Evolutionary conservation across 2,888 invertebrate genomes (phyloP).

Genomic region (Caenorhabditis plicata): DNA sequence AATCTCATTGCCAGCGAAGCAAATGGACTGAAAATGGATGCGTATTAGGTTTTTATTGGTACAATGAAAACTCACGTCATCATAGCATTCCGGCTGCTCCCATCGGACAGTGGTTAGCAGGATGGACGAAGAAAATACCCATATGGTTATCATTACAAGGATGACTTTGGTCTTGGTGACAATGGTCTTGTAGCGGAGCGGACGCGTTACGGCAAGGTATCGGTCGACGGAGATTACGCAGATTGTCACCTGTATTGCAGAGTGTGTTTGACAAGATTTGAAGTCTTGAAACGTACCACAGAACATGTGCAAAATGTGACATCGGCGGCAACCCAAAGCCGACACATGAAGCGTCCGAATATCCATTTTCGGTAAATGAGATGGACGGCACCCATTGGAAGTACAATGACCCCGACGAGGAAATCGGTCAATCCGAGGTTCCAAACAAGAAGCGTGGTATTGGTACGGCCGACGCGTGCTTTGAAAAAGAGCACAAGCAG

Average conservation of each 20-base stretch:
- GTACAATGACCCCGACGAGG: conserved; percentile 64
- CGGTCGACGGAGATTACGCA: conserved; percentile 69
- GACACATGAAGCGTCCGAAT: conserved; percentile 71
- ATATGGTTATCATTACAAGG: conserved; percentile 58
- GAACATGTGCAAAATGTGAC: conserved; percentile 72
- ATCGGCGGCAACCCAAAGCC: conserved; percentile 72
- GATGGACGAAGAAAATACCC: conserved; percentile 61
- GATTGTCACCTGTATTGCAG: conserved; percentile 68
- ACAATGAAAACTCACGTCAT: conserved; percentile 38
- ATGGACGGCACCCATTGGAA: conserved; percentile 64
- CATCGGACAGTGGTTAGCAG: conserved; percentile 63
- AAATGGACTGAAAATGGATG: conserved; percentile 43
- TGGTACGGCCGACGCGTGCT: conserved; percentile 64
- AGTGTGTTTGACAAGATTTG: too few species aligned
- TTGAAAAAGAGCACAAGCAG: conserved; percentile 65
- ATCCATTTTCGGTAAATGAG: conserved; percentile 66
- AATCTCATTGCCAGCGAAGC: conserved; percentile 64
- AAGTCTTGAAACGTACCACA: conserved; percentile 65
- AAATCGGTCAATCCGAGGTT: conserved; percentile 66
- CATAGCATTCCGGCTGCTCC: conserved; percentile 52
- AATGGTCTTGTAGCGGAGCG: conserved; percentile 63
- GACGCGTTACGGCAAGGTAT: conserved; percentile 65
- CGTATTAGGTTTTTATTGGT: neutral
- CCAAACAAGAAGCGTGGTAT: conserved; percentile 66
- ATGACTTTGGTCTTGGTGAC: conserved; percentile 62